Conservation (phyloP, 2,797 vertebrate genomes). For the Mareca penelope region DNA sequence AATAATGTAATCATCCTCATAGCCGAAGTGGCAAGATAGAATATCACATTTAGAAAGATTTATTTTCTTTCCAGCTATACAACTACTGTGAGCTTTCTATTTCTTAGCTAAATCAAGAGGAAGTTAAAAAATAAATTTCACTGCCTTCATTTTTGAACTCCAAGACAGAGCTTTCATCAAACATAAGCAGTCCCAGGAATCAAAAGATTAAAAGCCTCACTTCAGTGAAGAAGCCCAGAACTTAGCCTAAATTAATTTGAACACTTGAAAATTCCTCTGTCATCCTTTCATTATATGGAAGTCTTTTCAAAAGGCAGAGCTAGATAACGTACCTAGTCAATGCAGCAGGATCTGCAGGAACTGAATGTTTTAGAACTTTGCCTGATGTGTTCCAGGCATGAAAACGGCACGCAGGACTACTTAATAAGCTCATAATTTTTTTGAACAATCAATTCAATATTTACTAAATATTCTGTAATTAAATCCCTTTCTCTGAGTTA, state of each 20-base stretch:
- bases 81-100: background rate
- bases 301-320: background rate
- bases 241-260: background rate
- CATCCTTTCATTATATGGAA: fast-evolving
- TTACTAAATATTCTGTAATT: background rate
- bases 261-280: background rate
- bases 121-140: background rate
- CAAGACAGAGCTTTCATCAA: background rate
- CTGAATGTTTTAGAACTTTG: background rate
- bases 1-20: background rate
- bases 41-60: background rate
- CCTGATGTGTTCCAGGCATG: background rate
- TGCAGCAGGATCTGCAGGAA: background rate
- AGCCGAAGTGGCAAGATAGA: background rate
- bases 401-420: background rate
- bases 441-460: background rate
- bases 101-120: background rate
- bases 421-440: background rate
- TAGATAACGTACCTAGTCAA: background rate
- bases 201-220: background rate
- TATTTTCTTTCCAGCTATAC: background rate
- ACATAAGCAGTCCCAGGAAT: background rate
- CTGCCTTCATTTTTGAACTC: background rate
- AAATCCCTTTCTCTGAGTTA: background rate
- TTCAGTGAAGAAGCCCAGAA: background rate